Evolutionary conservation across 2,888 invertebrate genomes (phyloP), one percentile per base, ranked within the genome.

Genomic region (Piscicola geometra): DNA sequence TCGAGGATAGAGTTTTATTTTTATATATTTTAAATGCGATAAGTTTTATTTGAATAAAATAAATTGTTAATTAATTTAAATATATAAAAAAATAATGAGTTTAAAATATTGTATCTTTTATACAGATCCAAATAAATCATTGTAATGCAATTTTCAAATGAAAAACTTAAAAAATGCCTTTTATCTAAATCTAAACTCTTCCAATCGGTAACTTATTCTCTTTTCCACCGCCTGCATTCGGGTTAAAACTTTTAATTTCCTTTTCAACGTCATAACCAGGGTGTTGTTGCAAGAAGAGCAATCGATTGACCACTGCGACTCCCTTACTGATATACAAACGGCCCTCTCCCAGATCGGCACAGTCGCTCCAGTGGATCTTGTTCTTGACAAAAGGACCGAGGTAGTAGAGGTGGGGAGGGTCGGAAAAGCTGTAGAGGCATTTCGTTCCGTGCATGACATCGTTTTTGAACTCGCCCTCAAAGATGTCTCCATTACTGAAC

Each of bases 401-500:
- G 35, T 73, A 73, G 28, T 64, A 73, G 64, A 73, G 35, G 28
- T 73, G 9, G 9, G 64, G 21, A 9, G 73, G 73, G 35, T 56
- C 2, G 18, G 64, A 0, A 35, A 73, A 73, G 35, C 64, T 73
- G 73, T 73, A 73, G 25, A 73, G 32, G 33, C 73, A 52, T 25
- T 36, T 64, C 15, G 25, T 15, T 28, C 73, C 60, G n/a, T 73
- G 32, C 64, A 73, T 73, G 35, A 18, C 21, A 9, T 52, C 73
- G 18, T 60, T 47, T 15, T 50, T 15, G 64, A 73, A 73, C 60
- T 64, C 36, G 0, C 73, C 73, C 32, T 73, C 73, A 36, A 56
- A 73, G 21, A 73, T 30, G 36, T 73, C 73, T 60, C 73, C 73
- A 32, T 73, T 73, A 1, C 21, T 36, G 73, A 73, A 73, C n/a